Evolutionary conservation across 2,113 vertebrate genomes (phyloP).

Genomic region (Macheiramphus alcinus): DNA sequence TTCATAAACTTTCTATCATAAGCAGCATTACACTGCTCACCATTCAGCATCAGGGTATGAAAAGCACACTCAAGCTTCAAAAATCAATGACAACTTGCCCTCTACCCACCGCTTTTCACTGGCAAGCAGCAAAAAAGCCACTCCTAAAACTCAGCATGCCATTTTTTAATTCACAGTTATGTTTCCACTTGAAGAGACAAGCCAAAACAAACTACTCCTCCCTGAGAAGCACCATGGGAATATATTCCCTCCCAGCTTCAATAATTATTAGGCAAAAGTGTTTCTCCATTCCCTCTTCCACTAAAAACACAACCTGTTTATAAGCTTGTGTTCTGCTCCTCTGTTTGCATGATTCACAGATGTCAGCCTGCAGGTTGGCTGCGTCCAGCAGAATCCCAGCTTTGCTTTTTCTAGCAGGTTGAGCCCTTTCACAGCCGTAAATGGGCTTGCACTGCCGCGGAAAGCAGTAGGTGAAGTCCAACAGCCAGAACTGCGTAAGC

Average conservation of each 20-base stretch:
- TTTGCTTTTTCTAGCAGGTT: slow-evolving; percentile 35
- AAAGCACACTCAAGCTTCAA: slow-evolving; percentile 66
- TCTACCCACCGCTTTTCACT: slow-evolving; percentile 26
- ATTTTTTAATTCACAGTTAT: slow-evolving; percentile 80
- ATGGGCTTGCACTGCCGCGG: not conserved
- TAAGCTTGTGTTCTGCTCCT: slow-evolving; percentile 22
- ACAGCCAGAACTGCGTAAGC: not conserved
- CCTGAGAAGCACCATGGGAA: slow-evolving; percentile 62
- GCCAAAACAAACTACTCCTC: slow-evolving; percentile 71
- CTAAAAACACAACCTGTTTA: slow-evolving; percentile 40
- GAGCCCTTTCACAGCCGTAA: slow-evolving; percentile 30
- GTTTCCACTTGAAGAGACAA: slow-evolving; percentile 78
- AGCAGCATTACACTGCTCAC: slow-evolving; percentile 47
- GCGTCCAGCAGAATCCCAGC: slow-evolving; percentile 21
- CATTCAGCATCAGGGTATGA: slow-evolving; percentile 51
- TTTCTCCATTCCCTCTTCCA: not conserved
- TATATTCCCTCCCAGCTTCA: slow-evolving; percentile 61
- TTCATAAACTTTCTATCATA: slow-evolving; percentile 62
- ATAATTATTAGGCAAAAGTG: slow-evolving; percentile 58
- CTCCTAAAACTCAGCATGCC: slow-evolving; percentile 73
- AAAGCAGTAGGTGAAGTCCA: slow-evolving; percentile 20
- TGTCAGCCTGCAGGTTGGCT: slow-evolving; percentile 28
- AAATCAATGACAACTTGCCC: slow-evolving; percentile 73
- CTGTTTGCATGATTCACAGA: slow-evolving; percentile 64
- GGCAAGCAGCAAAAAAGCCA: slow-evolving; percentile 46